phyloP scores from a whole-genome alignment of 35 echinoderm and acorn worm species.

The Ophiothrix spiculata region DNA sequence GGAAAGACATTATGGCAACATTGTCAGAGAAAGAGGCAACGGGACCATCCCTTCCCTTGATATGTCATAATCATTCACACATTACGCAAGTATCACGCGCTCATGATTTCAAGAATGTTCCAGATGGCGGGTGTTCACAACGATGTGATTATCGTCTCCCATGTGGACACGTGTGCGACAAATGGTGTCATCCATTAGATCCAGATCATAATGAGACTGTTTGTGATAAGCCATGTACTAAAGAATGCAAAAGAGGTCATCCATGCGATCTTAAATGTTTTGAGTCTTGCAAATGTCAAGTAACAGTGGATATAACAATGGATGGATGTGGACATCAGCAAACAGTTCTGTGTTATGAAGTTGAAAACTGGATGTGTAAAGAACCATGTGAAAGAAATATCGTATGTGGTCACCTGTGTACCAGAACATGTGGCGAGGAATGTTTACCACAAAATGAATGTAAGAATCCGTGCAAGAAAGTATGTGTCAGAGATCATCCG shows the following conservation, averaged over 20 bases:
- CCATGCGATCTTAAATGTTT: conserved; percentile 43
- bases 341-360: conserved; percentile 13
- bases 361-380: conserved; percentile 16
- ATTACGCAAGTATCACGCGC: conserved; percentile 19
- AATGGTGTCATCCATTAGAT: conserved; percentile 73
- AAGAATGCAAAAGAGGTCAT: conserved; percentile 30
- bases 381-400: background rate
- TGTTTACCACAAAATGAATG: no score
- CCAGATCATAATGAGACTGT: conserved; percentile 48
- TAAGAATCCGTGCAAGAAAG: background rate
- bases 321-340: conserved; percentile 32
- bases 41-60: conserved; percentile 34
- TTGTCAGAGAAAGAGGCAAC: conserved; percentile 6
- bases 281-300: conserved; percentile 29
- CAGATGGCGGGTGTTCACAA: conserved; percentile 73
- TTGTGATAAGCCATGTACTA: conserved; percentile 57
- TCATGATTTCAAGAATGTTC: conserved; percentile 60
- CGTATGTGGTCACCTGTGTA: conserved; percentile 34
- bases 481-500: background rate
- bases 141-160: conserved; percentile 57
- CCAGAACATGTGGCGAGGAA: conserved; percentile 16
- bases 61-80: conserved; percentile 66
- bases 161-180: conserved; percentile 78
- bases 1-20: conserved; percentile 52
- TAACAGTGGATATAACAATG: background rate